Evolutionary conservation across 35 echinoderm and acorn worm genomes (phyloP), one percentile per base, ranked within the genome.

Genomic region (Patiria miniata): DNA sequence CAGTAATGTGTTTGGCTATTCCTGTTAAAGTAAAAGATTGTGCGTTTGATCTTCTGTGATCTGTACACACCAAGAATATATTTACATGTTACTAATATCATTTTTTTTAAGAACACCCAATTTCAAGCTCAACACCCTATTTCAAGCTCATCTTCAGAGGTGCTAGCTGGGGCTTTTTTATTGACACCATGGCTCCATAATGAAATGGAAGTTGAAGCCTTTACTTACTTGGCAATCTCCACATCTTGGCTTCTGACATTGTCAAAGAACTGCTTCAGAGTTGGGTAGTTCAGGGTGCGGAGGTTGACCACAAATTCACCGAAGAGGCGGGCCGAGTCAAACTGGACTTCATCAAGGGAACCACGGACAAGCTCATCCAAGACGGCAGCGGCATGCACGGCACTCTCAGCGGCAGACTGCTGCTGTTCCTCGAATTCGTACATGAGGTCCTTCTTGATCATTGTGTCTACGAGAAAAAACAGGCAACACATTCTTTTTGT

Each of bases 301-400:
- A 98, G 51, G 51, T 83, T 86, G 36, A 85, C 92, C 16, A 94
- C 93, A 60, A 90, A 94, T 40, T 94, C 58, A 22, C 83, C 89
- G 37, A 98, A 98, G 54, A 86, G 81, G 19, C 93, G 93, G 83
- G 96, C 92, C 78, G 85, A 86, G 23, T 98, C 92, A 80, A 94
- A 89, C 79, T 91, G 80, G 23, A 91, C 86, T 57, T 94, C 96
- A 4, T 98, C 92, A 15, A 93, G 60, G 21, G 96, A 89, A 33
- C 52, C 68, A 37, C 91, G 80, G 23, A 98, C 96, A 26, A 98
- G 88, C 59, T 50, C 78, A 32, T 80, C 91, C 79, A 98, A 82
- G 51, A 82, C 85, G 18, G 77, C 78, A 22, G 86, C 84, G 47
- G 92, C 89, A 39, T 87, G 69, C 26, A 89, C 81, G 1, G 84